These are phyloP conservation scores for Oxyura jamaicensis DNA, from an alignment of 2,113 vertebrate genomes.

Conservation along the genomic window DNA sequence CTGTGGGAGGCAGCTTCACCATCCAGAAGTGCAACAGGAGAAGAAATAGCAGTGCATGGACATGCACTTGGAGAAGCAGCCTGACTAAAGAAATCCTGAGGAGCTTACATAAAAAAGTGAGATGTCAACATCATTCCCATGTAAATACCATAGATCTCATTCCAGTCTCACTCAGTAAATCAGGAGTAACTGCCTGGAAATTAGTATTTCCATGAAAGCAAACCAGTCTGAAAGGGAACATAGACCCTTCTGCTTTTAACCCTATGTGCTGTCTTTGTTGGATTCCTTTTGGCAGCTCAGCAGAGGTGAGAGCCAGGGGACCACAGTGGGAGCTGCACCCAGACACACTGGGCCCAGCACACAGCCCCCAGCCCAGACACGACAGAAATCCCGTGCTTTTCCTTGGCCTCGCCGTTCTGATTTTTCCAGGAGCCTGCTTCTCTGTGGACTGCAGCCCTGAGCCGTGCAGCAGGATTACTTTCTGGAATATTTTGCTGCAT, in stretches of 20 bases:
- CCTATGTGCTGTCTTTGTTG: too few species aligned
- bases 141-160: neutral
- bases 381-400: neutral
- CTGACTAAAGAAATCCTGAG: neutral
- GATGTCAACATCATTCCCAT: neutral
- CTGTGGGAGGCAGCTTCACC: neutral
- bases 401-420: neutral
- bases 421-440: neutral
- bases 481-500: neutral
- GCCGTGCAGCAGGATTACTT: neutral
- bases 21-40: rapidly evolving
- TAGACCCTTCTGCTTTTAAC: neutral
- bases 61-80: neutral
- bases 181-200: neutral
- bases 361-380: neutral
- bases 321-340: neutral
- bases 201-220: neutral
- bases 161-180: neutral
- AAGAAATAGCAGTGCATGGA: neutral
- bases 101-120: neutral
- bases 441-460: neutral
- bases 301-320: too few species aligned
- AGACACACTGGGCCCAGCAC: neutral
- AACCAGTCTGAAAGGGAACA: neutral
- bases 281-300: neutral